Percentiles rank a stretch among this genome's conserved stretches.
Conservation (phyloP, 2,888 invertebrate species). For the Leptinotarsa peninsularis region DNA sequence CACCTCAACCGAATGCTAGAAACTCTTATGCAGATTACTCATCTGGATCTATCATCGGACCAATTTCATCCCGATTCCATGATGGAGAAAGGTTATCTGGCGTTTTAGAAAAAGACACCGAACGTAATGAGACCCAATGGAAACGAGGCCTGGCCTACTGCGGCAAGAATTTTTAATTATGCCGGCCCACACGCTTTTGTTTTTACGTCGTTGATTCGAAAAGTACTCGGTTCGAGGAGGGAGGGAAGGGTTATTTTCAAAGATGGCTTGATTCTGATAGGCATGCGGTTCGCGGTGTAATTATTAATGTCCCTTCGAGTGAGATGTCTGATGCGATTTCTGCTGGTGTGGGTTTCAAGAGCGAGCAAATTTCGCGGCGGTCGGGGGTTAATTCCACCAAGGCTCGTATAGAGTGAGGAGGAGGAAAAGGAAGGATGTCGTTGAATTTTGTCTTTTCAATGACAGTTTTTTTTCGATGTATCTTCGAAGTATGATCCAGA, state of each 20-base stretch:
- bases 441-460: no score
- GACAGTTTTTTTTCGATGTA: no score
- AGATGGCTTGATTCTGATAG: slow-evolving; percentile 54
- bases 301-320: slow-evolving; percentile 15
- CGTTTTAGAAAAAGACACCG: slow-evolving; percentile 45
- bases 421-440: background rate
- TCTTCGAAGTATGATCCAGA: no score
- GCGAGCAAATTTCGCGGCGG: background rate
- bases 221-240: slow-evolving; percentile 54
- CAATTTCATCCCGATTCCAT: slow-evolving; percentile 27
- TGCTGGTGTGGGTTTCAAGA: background rate
- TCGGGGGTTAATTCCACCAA: background rate
- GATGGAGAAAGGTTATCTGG: slow-evolving; percentile 36
- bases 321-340: slow-evolving; percentile 1
- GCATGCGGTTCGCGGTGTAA: slow-evolving; percentile 18
- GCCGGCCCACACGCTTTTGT: slow-evolving; percentile 65
- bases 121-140: slow-evolving; percentile 57
- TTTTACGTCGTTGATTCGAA: slow-evolving; percentile 62
- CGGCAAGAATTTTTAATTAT: slow-evolving; percentile 66
- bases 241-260: slow-evolving; percentile 53
- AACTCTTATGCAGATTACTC: slow-evolving; percentile 22
- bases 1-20: background rate
- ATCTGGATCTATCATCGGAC: slow-evolving; percentile 4
- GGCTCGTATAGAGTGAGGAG: background rate
- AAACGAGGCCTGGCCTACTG: slow-evolving; percentile 52